Conservation (phyloP, 2,888 invertebrate species). For the Heliconius aoede region DNA sequence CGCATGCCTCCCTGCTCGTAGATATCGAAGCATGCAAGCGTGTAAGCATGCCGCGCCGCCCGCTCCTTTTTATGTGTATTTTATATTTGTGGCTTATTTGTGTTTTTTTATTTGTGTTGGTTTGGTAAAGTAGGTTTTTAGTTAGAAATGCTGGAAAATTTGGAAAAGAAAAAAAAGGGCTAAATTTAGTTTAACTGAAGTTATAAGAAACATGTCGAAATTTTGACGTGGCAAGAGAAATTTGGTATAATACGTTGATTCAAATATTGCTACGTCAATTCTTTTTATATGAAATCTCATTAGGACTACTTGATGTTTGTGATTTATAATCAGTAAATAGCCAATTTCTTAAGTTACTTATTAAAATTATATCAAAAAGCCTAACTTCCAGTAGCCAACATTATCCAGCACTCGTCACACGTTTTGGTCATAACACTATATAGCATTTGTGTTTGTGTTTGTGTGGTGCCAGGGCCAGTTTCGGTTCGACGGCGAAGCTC, state of each 20-base stretch:
- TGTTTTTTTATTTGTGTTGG: conserved; percentile 50
- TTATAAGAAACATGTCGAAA: no score
- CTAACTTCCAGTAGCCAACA: conserved; percentile 26
- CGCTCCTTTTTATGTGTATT: conserved; percentile 57
- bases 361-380: neutral
- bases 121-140: conserved; percentile 22
- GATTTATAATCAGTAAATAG: neutral
- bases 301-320: neutral
- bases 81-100: conserved; percentile 55
- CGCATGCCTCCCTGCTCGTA: conserved; percentile 82
- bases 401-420: conserved; percentile 39
- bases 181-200: no score
- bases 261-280: no score
- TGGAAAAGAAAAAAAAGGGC: neutral
- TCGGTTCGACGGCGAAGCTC: conserved; percentile 94
- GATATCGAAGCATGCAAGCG: conserved; percentile 86
- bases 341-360: neutral
- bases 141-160: neutral
- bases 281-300: neutral
- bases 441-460: conserved; percentile 32
- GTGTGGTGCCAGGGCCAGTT: conserved; percentile 90
- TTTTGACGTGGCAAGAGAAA: neutral
- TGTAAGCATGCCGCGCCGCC: conserved; percentile 86
- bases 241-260: neutral
- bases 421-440: conserved; percentile 42